Percentiles rank a stretch among this genome's conserved stretches.
Conservation (phyloP, 2,888 invertebrate genomes). For the Auanema freiburgensis region DNA sequence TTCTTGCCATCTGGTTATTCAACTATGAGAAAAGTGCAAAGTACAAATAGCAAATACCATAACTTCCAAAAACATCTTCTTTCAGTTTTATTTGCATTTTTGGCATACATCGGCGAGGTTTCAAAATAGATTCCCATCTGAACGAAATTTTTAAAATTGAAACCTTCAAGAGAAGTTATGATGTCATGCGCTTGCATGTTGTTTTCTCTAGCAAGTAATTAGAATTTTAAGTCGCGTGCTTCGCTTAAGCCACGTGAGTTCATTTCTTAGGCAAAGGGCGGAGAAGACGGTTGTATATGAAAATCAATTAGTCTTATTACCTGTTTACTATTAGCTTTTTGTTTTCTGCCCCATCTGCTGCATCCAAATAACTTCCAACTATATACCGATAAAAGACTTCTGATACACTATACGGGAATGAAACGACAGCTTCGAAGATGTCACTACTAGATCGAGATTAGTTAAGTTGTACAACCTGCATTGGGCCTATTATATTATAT, state of each 20-base stretch:
- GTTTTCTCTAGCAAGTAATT: too few relatives aligned
- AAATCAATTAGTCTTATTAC: background rate
- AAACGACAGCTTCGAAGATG: conserved; percentile 7
- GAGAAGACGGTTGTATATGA: background rate
- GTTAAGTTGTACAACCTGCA: conserved; percentile 1
- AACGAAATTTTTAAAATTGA: conserved; percentile 1
- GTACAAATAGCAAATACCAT: conserved; percentile 20
- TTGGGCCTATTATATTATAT: background rate
- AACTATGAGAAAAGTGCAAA: background rate
- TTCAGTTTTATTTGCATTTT: conserved; percentile 2
- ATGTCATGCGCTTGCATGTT: too few relatives aligned
- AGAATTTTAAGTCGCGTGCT: too few relatives aligned
- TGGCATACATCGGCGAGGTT: conserved; percentile 27
- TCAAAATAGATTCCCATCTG: conserved; percentile 37
- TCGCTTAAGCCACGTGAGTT: too few relatives aligned
- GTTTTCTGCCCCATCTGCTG: conserved; percentile 6
- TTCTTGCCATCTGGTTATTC: conserved; percentile 34
- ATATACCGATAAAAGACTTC: conserved; percentile 16
- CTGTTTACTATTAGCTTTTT: conserved; percentile 11
- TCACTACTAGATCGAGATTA: background rate
- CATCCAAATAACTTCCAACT: conserved; percentile 14
- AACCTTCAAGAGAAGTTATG: background rate
- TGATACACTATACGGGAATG: background rate
- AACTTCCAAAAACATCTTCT: conserved; percentile 38
- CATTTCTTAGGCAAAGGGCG: background rate